phyloP scores from a whole-genome alignment of 2,888 invertebrate species.

The Torymus aiolomorphi region DNA sequence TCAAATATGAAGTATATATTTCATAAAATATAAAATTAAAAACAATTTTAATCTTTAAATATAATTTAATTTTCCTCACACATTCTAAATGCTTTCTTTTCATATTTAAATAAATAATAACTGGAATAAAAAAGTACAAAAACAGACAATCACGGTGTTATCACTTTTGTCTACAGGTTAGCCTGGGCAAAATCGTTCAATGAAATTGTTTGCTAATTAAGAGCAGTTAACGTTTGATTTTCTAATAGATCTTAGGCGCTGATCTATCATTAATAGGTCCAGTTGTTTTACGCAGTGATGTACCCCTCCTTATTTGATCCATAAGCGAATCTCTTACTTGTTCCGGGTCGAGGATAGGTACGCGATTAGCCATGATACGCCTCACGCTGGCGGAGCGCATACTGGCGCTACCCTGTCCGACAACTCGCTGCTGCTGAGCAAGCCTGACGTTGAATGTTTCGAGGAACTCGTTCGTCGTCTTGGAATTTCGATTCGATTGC shows the following conservation, averaged over 20 bases:
- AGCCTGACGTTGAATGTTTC: slow-evolving; percentile 89
- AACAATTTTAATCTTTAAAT: too few relatives aligned
- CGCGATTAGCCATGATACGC: slow-evolving; percentile 73
- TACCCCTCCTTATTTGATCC: slow-evolving; percentile 94
- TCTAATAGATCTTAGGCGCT: slow-evolving; percentile 88
- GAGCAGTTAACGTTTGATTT: neutral
- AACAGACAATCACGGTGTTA: slow-evolving; percentile 24
- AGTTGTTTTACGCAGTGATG: slow-evolving; percentile 86
- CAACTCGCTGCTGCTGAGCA: slow-evolving; percentile 80
- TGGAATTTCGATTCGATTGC: slow-evolving; percentile 75
- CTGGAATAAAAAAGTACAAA: slow-evolving; percentile 2
- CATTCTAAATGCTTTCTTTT: too few relatives aligned
- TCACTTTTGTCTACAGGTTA: slow-evolving; percentile 25
- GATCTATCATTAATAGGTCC: slow-evolving; percentile 88
- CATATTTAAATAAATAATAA: neutral
- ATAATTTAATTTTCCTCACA: too few relatives aligned
- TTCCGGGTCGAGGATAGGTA: slow-evolving; percentile 72
- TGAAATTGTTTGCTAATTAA: slow-evolving; percentile 23
- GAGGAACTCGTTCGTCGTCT: slow-evolving; percentile 79
- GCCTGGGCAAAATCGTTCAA: slow-evolving; percentile 8
- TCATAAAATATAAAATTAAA: too few relatives aligned
- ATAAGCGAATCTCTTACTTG: slow-evolving; percentile 86
- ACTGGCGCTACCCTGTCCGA: slow-evolving; percentile 40
- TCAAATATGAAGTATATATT: too few relatives aligned
- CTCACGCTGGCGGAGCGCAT: slow-evolving; percentile 72